Percentiles rank a stretch among this genome's conserved stretches.
Conservation (phyloP, 2,797 vertebrate species). For the Tokudaia muenninki region DNA sequence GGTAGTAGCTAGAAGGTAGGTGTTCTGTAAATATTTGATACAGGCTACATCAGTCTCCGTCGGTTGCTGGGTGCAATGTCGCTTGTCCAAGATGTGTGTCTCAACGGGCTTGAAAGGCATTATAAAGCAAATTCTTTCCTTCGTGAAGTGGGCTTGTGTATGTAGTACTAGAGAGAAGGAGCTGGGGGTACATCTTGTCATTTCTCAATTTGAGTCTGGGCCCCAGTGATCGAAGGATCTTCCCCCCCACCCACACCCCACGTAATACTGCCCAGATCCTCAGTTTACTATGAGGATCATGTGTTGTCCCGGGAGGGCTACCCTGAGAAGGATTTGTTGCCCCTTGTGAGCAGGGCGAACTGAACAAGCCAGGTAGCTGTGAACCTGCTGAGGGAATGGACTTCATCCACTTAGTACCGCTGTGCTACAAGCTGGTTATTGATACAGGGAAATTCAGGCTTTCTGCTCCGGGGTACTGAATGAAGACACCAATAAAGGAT, state of each 20-base stretch:
- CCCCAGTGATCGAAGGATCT: neutral
- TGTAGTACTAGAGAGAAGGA: conserved; percentile 9
- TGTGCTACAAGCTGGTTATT: neutral
- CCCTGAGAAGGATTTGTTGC: neutral
- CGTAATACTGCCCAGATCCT: conserved; percentile 45
- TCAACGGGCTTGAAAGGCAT: conserved; percentile 7
- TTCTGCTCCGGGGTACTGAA: neutral
- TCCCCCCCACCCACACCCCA: neutral
- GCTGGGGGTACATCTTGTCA: neutral
- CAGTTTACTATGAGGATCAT: conserved; percentile 49
- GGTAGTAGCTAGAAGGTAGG: neutral
- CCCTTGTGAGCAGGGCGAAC: neutral
- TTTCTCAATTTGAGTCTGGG: neutral
- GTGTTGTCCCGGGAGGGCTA: conserved; percentile 16
- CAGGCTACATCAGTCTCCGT: conserved; percentile 25
- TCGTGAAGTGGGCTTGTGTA: neutral
- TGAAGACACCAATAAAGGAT: neutral
- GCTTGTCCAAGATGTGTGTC: conserved; percentile 43
- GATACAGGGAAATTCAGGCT: neutral
- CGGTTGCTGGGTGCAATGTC: neutral
- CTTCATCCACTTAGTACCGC: neutral
- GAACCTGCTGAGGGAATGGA: neutral
- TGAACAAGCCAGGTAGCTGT: neutral
- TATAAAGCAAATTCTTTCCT: conserved; percentile 67
- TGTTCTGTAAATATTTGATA: conserved; percentile 31